These are phyloP conservation scores for Hylia prasina DNA, from an alignment of 2,113 vertebrate genomes.

Conservation along the genomic window DNA sequence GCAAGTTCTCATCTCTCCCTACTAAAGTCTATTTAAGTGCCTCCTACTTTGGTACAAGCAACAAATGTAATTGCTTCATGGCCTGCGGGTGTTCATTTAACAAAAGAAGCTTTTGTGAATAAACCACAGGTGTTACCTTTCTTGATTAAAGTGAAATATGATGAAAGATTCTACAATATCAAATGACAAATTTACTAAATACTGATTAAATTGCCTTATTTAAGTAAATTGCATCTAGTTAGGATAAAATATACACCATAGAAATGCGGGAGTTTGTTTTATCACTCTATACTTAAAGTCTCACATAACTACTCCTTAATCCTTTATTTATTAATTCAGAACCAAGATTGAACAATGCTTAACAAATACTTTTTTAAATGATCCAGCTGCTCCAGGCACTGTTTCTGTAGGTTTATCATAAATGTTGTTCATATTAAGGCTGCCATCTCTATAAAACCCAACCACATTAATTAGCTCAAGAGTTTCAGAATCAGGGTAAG, in stretches of 20 bases:
- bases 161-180: constrained; percentile 76
- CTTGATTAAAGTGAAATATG: constrained; percentile 78
- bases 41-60: constrained; percentile 71
- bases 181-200: constrained; percentile 72
- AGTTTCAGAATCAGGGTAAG: not conserved
- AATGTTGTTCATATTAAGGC: not conserved
- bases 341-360: not conserved
- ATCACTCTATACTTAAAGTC: constrained; percentile 54
- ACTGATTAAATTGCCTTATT: constrained; percentile 73
- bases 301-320: constrained; percentile 31
- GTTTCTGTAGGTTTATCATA: not conserved
- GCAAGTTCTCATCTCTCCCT: constrained; percentile 69
- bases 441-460: not conserved
- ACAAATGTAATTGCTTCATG: constrained; percentile 81
- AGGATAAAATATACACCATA: constrained; percentile 49
- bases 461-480: not conserved
- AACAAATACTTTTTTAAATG: not conserved
- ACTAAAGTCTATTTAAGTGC: constrained; percentile 70
- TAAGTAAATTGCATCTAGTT: constrained; percentile 71
- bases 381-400: not conserved
- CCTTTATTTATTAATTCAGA: constrained; percentile 36
- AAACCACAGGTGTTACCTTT: constrained; percentile 81
- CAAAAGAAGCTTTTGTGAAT: constrained; percentile 77
- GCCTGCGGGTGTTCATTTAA: constrained; percentile 75
- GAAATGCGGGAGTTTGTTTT: constrained; percentile 56